A percentile compares a stretch with the other conserved stretches of the same genome.
phyloP scores from a whole-genome alignment of 1,140 invertebrate genomes.

The Macrostomum lignano region DNA sequence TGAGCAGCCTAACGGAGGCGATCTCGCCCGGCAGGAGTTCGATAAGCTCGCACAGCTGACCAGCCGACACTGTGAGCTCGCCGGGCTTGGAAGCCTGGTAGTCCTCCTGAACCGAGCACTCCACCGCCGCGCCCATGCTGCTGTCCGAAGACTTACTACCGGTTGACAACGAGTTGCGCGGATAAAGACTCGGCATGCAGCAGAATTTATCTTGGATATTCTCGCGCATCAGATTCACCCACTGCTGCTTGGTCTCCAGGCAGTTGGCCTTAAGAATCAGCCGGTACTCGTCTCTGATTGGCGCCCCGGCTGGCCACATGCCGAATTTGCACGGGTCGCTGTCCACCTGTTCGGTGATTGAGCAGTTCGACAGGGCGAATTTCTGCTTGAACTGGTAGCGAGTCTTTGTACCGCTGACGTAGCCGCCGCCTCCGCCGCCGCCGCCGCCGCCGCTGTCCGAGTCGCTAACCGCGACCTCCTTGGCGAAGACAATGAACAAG shows the following conservation, averaged over 20 bases:
- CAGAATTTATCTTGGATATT: too few species aligned
- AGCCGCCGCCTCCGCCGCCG: constrained; percentile 46
- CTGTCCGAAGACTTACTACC: too few species aligned
- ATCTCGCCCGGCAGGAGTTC: too few species aligned
- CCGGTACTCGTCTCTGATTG: constrained; percentile 38
- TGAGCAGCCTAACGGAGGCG: too few species aligned
- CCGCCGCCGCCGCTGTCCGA: constrained; percentile 74
- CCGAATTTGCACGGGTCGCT: constrained; percentile 95
- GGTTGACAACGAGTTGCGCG: too few species aligned
- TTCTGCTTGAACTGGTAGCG: constrained; percentile 5
- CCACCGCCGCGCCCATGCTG: too few species aligned
- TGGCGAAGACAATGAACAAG: constrained; percentile 71
- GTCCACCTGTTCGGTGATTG: constrained; percentile 71
- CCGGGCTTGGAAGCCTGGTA: too few species aligned
- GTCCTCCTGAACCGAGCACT: too few species aligned
- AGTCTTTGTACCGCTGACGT: background rate
- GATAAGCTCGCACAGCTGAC: too few species aligned
- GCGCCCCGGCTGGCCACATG: constrained; percentile 59
- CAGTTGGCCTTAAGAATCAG: constrained; percentile 36
- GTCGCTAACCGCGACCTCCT: constrained; percentile 90
- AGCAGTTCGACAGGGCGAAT: constrained; percentile 5
- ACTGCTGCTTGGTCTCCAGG: constrained; percentile 63
- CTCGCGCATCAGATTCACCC: constrained; percentile 77
- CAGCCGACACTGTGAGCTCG: too few species aligned
- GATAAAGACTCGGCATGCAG: too few species aligned